Percentiles rank a stretch among this genome's conserved stretches.
These are phyloP conservation scores for Trissolcus basalis DNA, from an alignment of 1,140 invertebrate genomes.

Conservation along the genomic window DNA sequence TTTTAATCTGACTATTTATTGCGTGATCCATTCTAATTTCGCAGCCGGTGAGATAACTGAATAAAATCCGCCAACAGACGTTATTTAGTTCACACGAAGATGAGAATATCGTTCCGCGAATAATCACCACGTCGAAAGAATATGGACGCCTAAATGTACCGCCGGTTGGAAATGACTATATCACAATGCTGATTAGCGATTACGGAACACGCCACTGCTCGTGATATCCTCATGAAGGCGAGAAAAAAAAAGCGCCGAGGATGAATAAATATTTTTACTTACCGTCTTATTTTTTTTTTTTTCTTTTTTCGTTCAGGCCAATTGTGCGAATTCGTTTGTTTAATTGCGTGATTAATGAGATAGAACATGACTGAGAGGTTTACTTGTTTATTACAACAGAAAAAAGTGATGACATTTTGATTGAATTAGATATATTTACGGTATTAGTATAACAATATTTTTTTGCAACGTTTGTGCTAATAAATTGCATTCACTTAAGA, in stretches of 20 bases:
- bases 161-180: conserved; percentile 65
- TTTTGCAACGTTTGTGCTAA: conserved; percentile 42
- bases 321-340: not conserved
- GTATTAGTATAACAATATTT: conserved; percentile 60
- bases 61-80: conserved; percentile 61
- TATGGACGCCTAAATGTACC: conserved; percentile 47
- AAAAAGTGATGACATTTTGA: conserved; percentile 39
- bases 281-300: too few relatives aligned
- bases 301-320: conserved; percentile 4
- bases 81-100: conserved; percentile 59
- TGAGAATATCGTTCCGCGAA: conserved; percentile 49
- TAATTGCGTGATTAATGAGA: too few relatives aligned
- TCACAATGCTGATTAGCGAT: conserved; percentile 26
- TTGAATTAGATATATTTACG: conserved; percentile 60
- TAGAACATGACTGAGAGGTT: conserved; percentile 13
- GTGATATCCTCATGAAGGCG: conserved; percentile 11
- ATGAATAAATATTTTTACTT: conserved; percentile 4
- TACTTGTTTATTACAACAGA: conserved; percentile 44
- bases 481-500: conserved; percentile 35
- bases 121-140: conserved; percentile 38
- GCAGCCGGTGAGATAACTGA: conserved; percentile 62
- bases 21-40: conserved; percentile 62
- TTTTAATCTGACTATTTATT: conserved; percentile 43
- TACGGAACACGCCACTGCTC: conserved; percentile 35
- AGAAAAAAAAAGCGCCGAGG: too few relatives aligned